These are phyloP conservation scores for Melierax canorus DNA, from an alignment of 2,113 vertebrate genomes.

Conservation along the genomic window DNA sequence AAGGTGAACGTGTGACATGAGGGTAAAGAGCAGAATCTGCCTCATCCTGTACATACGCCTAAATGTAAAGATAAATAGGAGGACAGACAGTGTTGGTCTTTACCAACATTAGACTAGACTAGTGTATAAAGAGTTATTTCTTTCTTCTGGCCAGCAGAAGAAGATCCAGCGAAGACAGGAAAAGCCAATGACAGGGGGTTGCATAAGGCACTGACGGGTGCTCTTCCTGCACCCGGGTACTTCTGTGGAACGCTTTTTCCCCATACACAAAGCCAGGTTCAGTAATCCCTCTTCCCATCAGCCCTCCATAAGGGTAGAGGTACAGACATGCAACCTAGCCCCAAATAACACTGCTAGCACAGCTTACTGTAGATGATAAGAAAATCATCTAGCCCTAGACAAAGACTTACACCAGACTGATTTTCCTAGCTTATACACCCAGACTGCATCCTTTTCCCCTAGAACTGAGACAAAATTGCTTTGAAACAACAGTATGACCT, in stretches of 20 bases:
- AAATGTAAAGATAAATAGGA: neutral
- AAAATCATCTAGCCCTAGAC: neutral
- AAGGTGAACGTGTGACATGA: neutral
- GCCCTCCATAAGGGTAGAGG: neutral
- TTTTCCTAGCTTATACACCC: neutral
- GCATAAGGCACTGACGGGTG: neutral
- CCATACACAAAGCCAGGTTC: neutral
- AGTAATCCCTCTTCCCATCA: neutral
- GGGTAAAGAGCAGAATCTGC: neutral
- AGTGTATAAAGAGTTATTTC: neutral
- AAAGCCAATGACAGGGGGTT: neutral
- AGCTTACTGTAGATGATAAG: neutral
- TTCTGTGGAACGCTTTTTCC: neutral
- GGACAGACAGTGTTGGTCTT: neutral
- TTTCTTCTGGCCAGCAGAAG: neutral
- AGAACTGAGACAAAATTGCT: neutral
- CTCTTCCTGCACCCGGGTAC: neutral
- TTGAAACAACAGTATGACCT: neutral
- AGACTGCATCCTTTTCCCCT: neutral
- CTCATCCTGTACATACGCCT: neutral
- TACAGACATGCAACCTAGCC: neutral
- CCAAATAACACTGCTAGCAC: neutral
- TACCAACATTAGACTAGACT: neutral
- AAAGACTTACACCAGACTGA: neutral
- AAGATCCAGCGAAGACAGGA: neutral